phyloP scores from a whole-genome alignment of 2,113 vertebrate genomes.

The mouse (Mus musculus) region DNA sequence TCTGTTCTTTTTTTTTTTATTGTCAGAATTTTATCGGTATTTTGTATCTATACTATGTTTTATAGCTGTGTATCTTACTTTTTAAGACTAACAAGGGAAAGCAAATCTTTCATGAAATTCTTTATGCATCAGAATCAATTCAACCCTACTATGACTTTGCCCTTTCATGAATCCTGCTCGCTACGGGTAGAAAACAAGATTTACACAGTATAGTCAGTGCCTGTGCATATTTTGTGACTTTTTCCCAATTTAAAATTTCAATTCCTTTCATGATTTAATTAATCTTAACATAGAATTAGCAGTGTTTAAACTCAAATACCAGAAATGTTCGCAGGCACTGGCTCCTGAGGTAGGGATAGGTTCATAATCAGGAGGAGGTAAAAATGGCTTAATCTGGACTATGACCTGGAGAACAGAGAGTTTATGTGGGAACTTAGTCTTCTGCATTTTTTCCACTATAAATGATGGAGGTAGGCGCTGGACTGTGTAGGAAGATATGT shows the following conservation, averaged over 20 bases:
- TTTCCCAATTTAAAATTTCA: neutral
- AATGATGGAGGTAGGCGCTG: too few relatives aligned
- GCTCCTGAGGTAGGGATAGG: neutral
- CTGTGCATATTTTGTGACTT: neutral
- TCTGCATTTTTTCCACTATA: neutral
- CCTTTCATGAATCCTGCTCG: neutral
- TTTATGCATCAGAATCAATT: rapidly evolving
- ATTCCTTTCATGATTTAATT: neutral
- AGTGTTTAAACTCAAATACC: neutral
- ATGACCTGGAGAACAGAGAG: neutral
- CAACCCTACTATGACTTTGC: rapidly evolving
- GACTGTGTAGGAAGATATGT: neutral
- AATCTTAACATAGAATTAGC: neutral
- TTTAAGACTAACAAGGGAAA: neutral
- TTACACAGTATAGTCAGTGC: neutral
- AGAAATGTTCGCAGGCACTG: neutral
- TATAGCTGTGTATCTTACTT: neutral
- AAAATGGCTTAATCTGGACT: neutral
- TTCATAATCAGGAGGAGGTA: neutral
- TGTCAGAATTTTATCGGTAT: neutral
- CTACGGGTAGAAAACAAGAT: neutral
- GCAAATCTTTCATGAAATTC: neutral
- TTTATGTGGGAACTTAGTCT: neutral
- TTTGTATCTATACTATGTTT: neutral
- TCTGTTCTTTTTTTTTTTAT: neutral